phyloP scores from a whole-genome alignment of 2,113 vertebrate species.

The Sminthopsis crassicaudata region DNA sequence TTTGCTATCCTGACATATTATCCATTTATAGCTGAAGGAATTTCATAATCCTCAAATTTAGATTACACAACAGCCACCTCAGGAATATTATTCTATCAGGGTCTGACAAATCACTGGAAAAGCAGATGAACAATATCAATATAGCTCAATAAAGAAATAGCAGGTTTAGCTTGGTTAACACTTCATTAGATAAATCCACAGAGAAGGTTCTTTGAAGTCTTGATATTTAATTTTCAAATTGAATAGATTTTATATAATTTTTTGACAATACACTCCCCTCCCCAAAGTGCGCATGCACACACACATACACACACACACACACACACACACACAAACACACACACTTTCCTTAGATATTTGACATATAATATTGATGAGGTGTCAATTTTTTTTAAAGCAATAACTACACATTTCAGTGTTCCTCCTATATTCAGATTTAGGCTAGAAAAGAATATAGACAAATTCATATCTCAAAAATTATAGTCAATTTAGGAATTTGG shows the following conservation, averaged over 20 bases:
- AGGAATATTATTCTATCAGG: neutral
- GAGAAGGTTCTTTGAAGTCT: conserved; percentile 6
- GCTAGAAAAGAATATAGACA: neutral
- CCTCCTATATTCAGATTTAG: neutral
- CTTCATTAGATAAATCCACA: neutral
- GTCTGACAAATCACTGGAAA: neutral
- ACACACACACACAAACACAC: neutral
- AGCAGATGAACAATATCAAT: conserved; percentile 4
- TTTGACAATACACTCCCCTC: neutral
- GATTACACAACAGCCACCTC: neutral
- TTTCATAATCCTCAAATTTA: conserved; percentile 2
- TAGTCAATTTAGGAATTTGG: neutral
- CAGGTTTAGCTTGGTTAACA: neutral
- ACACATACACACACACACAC: no score
- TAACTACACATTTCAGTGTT: neutral
- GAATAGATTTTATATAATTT: neutral
- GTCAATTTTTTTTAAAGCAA: conserved; percentile 41
- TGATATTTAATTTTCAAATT: conserved; percentile 37
- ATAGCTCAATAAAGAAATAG: neutral
- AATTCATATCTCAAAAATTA: conserved; percentile 9
- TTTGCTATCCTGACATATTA: neutral
- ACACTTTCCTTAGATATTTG: neutral
- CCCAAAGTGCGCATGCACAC: neutral
- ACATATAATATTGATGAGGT: conserved; percentile 6
- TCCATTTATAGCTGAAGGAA: neutral